Conservation (phyloP, 1,140 invertebrate species). For the Plutomurus gul region DNA sequence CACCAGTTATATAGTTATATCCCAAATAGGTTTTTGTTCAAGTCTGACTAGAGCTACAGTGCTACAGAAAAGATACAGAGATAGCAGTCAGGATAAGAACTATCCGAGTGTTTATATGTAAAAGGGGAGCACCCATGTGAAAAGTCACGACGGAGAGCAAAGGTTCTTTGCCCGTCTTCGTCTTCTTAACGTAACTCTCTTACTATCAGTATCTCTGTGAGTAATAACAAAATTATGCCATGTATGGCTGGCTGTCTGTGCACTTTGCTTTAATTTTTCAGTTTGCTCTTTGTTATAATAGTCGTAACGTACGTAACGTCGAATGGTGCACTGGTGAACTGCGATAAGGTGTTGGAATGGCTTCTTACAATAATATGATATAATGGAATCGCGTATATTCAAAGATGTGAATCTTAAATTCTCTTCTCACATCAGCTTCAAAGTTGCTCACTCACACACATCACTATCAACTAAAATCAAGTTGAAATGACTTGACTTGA, state of each 20-base stretch:
- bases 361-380: too few relatives aligned
- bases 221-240: neutral
- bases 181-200: neutral
- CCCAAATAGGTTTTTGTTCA: too few relatives aligned
- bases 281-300: too few relatives aligned
- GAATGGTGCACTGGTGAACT: too few relatives aligned
- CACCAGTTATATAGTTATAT: too few relatives aligned
- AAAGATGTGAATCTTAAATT: slow-evolving; percentile 1
- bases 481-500: neutral
- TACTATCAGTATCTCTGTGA: neutral
- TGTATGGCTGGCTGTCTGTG: too few relatives aligned
- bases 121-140: slow-evolving; percentile 27
- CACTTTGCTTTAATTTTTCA: too few relatives aligned
- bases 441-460: neutral
- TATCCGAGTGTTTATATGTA: neutral
- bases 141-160: slow-evolving; percentile 25
- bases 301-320: too few relatives aligned
- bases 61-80: neutral
- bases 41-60: neutral
- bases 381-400: too few relatives aligned
- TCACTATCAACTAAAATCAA: neutral
- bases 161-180: slow-evolving; percentile 13
- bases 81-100: neutral
- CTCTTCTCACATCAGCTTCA: neutral
- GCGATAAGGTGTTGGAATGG: too few relatives aligned